A percentile compares a stretch with the other conserved stretches of the same genome.
Conservation (phyloP, 35 echinoderm and acorn worm genomes). For the Eucidaris tribuloides region DNA sequence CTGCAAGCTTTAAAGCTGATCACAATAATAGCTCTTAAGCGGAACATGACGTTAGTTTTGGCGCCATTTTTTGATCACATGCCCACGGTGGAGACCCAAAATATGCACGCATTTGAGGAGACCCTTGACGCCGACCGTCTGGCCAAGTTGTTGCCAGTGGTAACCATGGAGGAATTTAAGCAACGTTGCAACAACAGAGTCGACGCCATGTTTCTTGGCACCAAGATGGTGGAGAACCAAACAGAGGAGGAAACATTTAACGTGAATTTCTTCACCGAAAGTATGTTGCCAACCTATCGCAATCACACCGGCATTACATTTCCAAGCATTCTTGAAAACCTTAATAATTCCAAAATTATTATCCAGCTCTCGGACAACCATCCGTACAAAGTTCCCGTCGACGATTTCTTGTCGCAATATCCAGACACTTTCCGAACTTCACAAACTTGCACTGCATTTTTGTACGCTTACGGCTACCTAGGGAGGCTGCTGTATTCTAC, state of each 20-base stretch:
- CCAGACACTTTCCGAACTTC: neutral
- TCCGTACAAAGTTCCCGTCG: neutral
- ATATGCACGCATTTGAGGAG: conserved; percentile 28
- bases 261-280: neutral
- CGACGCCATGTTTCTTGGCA: conserved; percentile 12
- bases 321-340: neutral
- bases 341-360: neutral
- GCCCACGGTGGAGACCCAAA: neutral
- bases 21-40: conserved; percentile 11
- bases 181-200: conserved; percentile 5
- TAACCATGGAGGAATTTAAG: conserved; percentile 28
- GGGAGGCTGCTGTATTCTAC: neutral
- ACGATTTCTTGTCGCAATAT: neutral
- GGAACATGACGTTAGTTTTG: conserved; percentile 43
- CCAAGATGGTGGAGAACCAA: neutral
- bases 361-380: conserved; percentile 6
- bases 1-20: conserved; percentile 31
- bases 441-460: conserved; percentile 13
- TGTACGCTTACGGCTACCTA: conserved; percentile 46
- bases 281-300: neutral
- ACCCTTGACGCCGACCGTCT: conserved; percentile 6
- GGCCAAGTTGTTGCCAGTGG: neutral
- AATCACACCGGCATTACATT: conserved; percentile 1
- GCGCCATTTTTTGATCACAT: conserved; percentile 60
- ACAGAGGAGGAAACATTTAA: neutral